Evolutionary conservation across 2,113 vertebrate genomes (phyloP).

Genomic region (Chauna torquata): DNA sequence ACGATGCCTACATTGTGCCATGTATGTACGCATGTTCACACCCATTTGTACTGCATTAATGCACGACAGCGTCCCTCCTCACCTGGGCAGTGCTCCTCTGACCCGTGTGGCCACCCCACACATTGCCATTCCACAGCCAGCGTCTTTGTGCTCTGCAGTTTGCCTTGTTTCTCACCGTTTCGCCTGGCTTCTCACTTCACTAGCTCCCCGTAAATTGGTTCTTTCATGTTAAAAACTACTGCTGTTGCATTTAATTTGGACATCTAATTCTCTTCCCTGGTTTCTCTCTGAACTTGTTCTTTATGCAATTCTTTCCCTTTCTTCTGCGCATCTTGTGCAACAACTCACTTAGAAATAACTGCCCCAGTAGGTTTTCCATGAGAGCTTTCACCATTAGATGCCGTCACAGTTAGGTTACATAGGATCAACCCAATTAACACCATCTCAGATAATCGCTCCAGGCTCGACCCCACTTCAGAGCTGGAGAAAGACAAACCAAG

Average conservation of each 20-base stretch:
- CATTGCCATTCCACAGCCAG: background rate
- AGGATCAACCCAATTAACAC: background rate
- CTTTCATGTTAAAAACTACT: background rate
- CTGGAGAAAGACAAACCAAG: background rate
- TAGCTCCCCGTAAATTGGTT: background rate
- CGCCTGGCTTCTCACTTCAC: background rate
- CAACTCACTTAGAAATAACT: background rate
- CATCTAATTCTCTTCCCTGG: background rate
- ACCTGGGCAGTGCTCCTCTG: background rate
- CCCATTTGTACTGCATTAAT: background rate
- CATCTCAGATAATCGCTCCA: background rate
- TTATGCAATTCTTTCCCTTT: background rate
- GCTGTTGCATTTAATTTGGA: background rate
- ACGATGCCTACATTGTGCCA: background rate
- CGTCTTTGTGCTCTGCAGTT: background rate
- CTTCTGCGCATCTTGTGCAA: background rate
- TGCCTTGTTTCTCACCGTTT: background rate
- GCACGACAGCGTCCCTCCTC: background rate
- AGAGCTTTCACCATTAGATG: background rate
- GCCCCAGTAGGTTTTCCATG: background rate
- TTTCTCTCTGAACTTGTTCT: background rate
- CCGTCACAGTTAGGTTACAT: background rate
- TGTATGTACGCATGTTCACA: background rate
- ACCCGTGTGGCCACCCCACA: background rate
- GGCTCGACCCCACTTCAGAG: background rate